Evolutionary conservation across 2,888 invertebrate genomes (phyloP), one percentile per base, ranked within the genome.

Genomic region (Eupithecia dodoneata): DNA sequence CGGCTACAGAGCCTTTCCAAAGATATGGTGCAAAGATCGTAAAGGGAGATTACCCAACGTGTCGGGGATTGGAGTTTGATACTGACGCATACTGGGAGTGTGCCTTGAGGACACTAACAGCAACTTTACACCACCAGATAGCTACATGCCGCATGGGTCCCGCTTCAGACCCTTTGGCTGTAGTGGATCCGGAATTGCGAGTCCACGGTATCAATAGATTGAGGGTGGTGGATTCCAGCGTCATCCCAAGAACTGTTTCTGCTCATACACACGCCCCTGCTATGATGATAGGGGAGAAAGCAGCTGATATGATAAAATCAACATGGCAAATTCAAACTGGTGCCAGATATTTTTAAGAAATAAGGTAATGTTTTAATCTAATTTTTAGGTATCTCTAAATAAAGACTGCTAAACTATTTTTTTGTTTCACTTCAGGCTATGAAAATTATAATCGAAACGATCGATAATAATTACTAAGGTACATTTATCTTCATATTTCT

Each of bases 61-160:
- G 97, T 86, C 91, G 92, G 45, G 80, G 87, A 0, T 81, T 90
- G 30, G 79, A 80, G 4, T 96, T 96, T 77, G 96, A 95, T 80
- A 93, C 96, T 0, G 97, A 97, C 78, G 96, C 95, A 49, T 97
- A 97, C 85, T 97, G 97, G 97, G 96, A 96, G 81, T 97, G 97
- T 87, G 96, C 96, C 3, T 90, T 96, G 12, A 93, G 96, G 15
- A 96, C 95, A 15, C 89, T 96, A 63, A 96, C 97, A 0, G 95
- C 95, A 30, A 96, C 96, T 0, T 89, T 96, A 55, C 96, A 96
- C 84, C 97, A 97, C 87, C 96, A 96, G 83, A 95, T 96, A 79
- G 96, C 96, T 6, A 97, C 97, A 0, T 96, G 96, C 81, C 97
- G 96, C 84, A 97, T 97, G 97, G 97, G 97, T 0, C 96, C 97